A percentile compares a stretch with the other conserved stretches of the same genome.
Conservation (phyloP, 2,888 invertebrate species). For the Spodoptera littoralis region DNA sequence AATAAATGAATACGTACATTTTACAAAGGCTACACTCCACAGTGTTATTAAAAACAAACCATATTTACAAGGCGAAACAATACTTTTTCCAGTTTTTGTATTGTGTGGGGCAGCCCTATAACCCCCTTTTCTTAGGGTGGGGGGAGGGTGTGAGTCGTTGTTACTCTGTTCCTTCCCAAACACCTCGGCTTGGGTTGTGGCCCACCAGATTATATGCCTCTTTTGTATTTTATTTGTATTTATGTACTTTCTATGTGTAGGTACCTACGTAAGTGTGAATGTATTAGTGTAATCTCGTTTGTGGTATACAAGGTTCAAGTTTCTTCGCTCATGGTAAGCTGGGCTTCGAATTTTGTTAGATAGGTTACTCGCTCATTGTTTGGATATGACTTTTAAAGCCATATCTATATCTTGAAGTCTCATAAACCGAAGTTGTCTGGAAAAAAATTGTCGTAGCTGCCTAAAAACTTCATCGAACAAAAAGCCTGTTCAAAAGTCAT, state of each 20-base stretch:
- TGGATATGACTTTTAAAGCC: not conserved
- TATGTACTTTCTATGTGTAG: slow-evolving; percentile 27
- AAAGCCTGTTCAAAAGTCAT: not conserved
- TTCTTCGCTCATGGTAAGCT: slow-evolving; percentile 4
- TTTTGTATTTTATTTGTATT: slow-evolving; percentile 62
- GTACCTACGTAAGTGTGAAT: slow-evolving; percentile 23
- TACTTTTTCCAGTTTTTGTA: slow-evolving; percentile 19
- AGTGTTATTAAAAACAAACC: slow-evolving; percentile 1
- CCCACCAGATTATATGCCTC: slow-evolving; percentile 65
- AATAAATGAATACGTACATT: not conserved
- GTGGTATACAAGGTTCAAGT: slow-evolving; percentile 30
- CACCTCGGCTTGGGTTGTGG: slow-evolving; percentile 66
- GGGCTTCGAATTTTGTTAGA: not conserved
- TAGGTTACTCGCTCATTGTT: not conserved
- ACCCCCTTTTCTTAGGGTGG: slow-evolving; percentile 53
- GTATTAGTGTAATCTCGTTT: slow-evolving; percentile 53
- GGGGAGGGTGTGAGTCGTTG: slow-evolving; percentile 55
- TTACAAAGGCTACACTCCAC: not conserved
- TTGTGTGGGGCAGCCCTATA: slow-evolving; percentile 45
- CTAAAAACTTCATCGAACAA: not conserved
- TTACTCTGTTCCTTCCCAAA: slow-evolving; percentile 67
- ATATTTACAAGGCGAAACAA: not conserved
- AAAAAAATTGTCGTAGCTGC: no score
- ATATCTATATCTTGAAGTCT: no score
- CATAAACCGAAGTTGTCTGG: no score